Evolutionary conservation across 2,888 invertebrate genomes (phyloP), one percentile per base, ranked within the genome.

Genomic region (Hoplodrina ambigua): DNA sequence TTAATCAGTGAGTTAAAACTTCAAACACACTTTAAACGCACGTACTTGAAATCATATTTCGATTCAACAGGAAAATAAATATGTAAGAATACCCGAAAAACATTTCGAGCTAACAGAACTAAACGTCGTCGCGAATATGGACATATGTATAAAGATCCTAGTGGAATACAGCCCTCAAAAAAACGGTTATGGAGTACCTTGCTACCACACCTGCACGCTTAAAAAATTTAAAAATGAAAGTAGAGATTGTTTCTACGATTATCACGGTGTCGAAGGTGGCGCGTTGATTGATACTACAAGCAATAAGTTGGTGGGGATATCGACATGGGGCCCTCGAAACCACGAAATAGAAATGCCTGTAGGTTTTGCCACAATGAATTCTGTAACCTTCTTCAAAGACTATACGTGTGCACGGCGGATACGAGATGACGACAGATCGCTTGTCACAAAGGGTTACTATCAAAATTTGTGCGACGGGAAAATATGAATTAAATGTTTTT

Each of bases 311-410:
- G 62, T 94, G 0, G 94, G 94, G 1, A 58, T 94, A 4, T 90
- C 92, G 0, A 93, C 92, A 0, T 94, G 94, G 94, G 92, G 92
- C 0, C 63, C 5, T 1, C 15, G 4, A 5, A 15, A 4, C 11
- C 0, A 5, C 5, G 17, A 1, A 4, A 6, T 17, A 11, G 11
- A 10, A 15, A 44, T 92, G 15, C 94, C 94, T 0, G 93, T 94
- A 0, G 94, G 94, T 0, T 91, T 93, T 20, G 78, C 92, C 0
- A 83, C 92, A 0, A 86, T 88, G 0, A 94, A 94, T 73, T 92
- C 93, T 0, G 71, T 69, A 0, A 87, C 71, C 37, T 94, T 92
- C 72, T 87, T 79, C 30, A 80, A 88, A 19, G 91, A 94, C 66
- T 90, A 78, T 3, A 69, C 56, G 5, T 94, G 94, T 67, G 93